Conservation (phyloP, 2,113 vertebrate species). For the Odontophorus gujanensis region DNA sequence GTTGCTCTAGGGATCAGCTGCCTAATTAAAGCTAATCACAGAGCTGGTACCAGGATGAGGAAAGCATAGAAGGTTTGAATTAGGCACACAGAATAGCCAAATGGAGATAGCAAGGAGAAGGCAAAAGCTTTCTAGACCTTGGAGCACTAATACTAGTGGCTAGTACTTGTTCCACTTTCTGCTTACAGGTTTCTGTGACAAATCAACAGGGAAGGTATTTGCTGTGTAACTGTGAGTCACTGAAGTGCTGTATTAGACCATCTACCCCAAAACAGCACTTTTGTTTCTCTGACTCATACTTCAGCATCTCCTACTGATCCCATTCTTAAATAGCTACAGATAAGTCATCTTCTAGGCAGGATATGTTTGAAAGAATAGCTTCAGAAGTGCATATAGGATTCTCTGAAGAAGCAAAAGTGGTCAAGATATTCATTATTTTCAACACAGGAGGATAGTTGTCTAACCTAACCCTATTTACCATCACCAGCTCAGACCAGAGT, state of each 20-base stretch:
- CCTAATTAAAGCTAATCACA: not conserved
- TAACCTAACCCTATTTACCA: not conserved
- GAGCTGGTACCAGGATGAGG: not conserved
- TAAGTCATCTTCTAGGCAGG: not conserved
- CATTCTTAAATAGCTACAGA: not conserved
- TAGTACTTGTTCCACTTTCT: not conserved
- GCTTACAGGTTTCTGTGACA: not conserved
- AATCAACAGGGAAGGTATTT: not conserved
- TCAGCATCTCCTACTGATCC: not conserved
- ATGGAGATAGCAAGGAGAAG: not conserved
- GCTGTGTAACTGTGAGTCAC: not conserved
- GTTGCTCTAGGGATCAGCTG: not conserved
- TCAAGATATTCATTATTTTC: not conserved
- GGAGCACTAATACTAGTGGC: not conserved
- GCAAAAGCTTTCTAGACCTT: not conserved
- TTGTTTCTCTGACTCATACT: not conserved
- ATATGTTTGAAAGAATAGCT: not conserved
- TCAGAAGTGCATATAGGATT: not conserved
- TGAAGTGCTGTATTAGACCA: not conserved
- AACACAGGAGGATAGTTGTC: not conserved
- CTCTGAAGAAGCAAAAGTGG: not conserved
- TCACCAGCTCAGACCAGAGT: not conserved
- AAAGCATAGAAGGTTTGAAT: not conserved
- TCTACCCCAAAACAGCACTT: not conserved
- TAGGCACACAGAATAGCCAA: not conserved